These are phyloP conservation scores for Torymus auratus DNA, from an alignment of 2,888 invertebrate genomes.

Conservation along the genomic window DNA sequence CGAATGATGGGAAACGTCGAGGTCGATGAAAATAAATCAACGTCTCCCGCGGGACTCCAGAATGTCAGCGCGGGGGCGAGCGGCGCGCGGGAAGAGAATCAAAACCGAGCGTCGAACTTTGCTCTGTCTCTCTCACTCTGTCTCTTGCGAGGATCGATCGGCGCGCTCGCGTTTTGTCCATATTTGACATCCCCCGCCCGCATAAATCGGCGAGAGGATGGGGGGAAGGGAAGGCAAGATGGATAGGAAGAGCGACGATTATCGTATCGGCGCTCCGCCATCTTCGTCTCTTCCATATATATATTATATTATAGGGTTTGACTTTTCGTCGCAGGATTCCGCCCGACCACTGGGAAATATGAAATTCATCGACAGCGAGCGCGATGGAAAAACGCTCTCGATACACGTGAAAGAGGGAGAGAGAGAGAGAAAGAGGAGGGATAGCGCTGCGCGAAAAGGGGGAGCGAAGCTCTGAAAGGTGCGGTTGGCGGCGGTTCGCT, in stretches of 20 bases:
- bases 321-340: constrained; percentile 11
- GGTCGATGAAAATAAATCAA: constrained; percentile 34
- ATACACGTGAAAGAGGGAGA: constrained; percentile 8
- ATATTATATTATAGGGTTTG: neutral
- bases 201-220: constrained; percentile 3
- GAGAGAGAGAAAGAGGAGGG: constrained; percentile 21
- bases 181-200: constrained; percentile 53
- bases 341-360: constrained; percentile 12
- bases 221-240: constrained; percentile 5
- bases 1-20: constrained; percentile 22
- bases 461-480: constrained; percentile 58
- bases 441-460: constrained; percentile 13
- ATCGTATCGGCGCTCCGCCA: constrained; percentile 36
- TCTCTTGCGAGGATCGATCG: constrained; percentile 60
- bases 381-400: constrained; percentile 9
- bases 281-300: neutral
- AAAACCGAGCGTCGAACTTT: neutral
- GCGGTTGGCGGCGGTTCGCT: constrained; percentile 42
- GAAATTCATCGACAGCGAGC: constrained; percentile 29
- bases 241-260: constrained; percentile 49
- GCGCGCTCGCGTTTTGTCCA: constrained; percentile 50
- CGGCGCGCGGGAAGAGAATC: constrained; percentile 48
- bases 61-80: neutral
- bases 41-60: constrained; percentile 9
- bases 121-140: neutral